Conservation (phyloP, 2,797 vertebrate genomes). For the Orientallactaga sibirica region DNA sequence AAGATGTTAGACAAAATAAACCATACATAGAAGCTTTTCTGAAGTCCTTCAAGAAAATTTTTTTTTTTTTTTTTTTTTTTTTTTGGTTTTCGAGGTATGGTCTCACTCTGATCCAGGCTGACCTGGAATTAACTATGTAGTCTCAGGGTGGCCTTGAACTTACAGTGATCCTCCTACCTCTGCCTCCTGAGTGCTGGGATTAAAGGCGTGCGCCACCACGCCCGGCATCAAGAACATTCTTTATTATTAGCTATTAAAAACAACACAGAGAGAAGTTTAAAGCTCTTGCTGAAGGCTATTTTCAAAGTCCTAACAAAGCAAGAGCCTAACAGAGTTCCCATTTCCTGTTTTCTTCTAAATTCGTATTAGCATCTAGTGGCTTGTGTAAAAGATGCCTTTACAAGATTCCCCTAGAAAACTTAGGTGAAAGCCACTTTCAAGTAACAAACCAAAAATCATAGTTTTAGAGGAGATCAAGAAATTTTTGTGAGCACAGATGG, state of each 20-base stretch:
- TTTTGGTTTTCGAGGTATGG: too few relatives aligned
- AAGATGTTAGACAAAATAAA: too few relatives aligned
- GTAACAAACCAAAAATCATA: slow-evolving; percentile 19
- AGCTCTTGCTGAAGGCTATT: background rate
- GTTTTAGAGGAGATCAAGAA: background rate
- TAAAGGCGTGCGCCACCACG: too few relatives aligned
- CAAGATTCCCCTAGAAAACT: background rate
- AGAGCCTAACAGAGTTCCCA: background rate
- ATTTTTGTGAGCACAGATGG: background rate
- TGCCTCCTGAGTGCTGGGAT: too few relatives aligned
- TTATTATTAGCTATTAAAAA: background rate
- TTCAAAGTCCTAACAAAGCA: background rate
- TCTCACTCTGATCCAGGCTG: too few relatives aligned
- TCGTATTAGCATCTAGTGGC: background rate
- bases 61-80: too few relatives aligned
- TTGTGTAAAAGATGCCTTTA: background rate
- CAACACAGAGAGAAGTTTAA: background rate
- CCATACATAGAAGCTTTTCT: background rate
- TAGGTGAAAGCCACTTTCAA: background rate
- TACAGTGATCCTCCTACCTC: too few relatives aligned
- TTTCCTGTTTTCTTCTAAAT: slow-evolving; percentile 6
- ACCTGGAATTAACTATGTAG: too few relatives aligned
- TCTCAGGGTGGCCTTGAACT: too few relatives aligned
- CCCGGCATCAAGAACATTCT: background rate
- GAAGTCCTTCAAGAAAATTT: background rate